These are phyloP conservation scores for Chauna torquata DNA, from an alignment of 2,113 vertebrate genomes.

Conservation along the genomic window DNA sequence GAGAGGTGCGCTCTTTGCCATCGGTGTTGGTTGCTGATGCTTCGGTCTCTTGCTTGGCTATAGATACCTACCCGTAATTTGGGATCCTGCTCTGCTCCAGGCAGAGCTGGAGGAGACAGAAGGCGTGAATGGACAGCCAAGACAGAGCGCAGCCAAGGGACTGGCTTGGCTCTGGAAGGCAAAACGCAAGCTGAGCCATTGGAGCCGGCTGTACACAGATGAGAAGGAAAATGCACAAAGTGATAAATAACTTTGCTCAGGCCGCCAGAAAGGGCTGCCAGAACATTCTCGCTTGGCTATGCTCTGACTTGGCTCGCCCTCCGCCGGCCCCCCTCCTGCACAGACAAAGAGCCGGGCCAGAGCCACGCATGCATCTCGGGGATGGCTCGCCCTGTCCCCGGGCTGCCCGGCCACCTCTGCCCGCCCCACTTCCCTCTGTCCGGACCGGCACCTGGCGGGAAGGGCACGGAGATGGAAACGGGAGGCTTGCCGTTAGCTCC, in stretches of 20 bases:
- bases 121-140: conserved; percentile 75
- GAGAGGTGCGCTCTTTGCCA: background rate
- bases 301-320: conserved; percentile 54
- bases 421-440: rapidly evolving
- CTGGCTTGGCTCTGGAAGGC: conserved; percentile 65
- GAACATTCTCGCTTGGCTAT: conserved; percentile 73
- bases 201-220: conserved; percentile 73
- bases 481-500: background rate
- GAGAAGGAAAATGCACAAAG: conserved; percentile 76
- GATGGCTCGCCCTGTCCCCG: rapidly evolving
- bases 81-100: conserved; percentile 23
- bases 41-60: conserved; percentile 10
- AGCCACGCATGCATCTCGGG: conserved; percentile 30
- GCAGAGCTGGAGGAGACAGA: conserved; percentile 74
- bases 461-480: background rate
- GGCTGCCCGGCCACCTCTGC: background rate
- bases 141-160: conserved; percentile 62
- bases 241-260: conserved; percentile 74
- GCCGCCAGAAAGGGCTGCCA: conserved; percentile 71
- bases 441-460: background rate
- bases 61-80: background rate
- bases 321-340: conserved; percentile 26
- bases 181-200: conserved; percentile 76
- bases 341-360: conserved; percentile 45
- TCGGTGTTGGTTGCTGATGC: conserved; percentile 1